Base-by-base conservation (phyloP, 2,113 vertebrate species). In the Eptesicus fuscus region DNA sequence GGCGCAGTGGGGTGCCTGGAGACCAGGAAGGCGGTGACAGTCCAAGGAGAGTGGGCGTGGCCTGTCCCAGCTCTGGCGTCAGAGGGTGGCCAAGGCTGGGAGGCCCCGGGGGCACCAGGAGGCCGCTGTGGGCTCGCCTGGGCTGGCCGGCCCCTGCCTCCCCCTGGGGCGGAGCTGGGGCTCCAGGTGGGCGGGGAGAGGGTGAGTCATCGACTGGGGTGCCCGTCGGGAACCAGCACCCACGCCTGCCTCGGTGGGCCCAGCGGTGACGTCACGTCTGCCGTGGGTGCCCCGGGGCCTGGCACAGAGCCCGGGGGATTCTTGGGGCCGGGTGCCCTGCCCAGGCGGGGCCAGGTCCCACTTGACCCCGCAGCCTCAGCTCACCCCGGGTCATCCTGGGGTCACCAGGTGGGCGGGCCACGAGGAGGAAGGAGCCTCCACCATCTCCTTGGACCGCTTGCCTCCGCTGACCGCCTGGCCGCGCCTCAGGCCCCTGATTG, bases 201-300 rank as follows among this genome's bases (percentile, higher is more conserved):
- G 77, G 44, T 85, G 67, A 71, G 70, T 89, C 93, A 86, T 9
- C 40, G 14, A 7, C 30, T 2, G n/a, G 88, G 85, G 47, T 83
- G 63, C 53, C 56, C 2, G 0, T 10, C 13, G 44, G 7, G 42
- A 73, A 35, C 2, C 3, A 49, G 70, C 16, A 17, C 92, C 94
- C 53, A 70, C 12, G 2, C 76, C 44, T 79, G 71, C 83, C 90
- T 95, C 9, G 17, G 85, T 71, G 85, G 84, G 65, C 79, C 88
- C n/a, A 0, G 11, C 1, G 17, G 47, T 96, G 95, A 95, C 6
- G n/a, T 77, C 84, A 93, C 0, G 84, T 95, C 92, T 96, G 90
- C 65, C 0, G 40, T 4, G 14, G 92, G 70, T 44, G 79, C 92
- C 82, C 37, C 0, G 0, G 32, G 80, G 88, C 49, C 51, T 40